Evolutionary conservation across 2,797 vertebrate species (phyloP).

Genomic region (Syngnathus acus): DNA sequence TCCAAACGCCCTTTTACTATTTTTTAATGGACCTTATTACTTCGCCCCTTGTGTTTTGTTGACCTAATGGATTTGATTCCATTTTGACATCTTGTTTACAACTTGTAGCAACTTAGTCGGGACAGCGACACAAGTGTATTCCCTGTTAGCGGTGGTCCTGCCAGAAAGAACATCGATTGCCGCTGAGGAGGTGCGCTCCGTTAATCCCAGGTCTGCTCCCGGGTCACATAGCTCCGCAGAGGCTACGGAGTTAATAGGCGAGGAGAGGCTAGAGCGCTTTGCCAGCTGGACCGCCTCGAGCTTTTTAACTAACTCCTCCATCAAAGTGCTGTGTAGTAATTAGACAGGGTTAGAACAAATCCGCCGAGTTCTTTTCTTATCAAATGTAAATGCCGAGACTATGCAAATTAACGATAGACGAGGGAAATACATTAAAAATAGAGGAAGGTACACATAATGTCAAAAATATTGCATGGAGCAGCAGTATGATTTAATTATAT

Average conservation of each 20-base stretch:
- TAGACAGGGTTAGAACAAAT: conserved; percentile 49
- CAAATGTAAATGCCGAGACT: background rate
- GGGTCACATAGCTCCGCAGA: conserved; percentile 35
- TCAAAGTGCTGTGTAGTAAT: conserved; percentile 49
- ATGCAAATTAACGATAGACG: background rate
- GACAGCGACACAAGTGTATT: conserved; percentile 14
- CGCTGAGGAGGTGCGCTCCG: background rate
- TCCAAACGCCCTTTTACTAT: too few relatives aligned
- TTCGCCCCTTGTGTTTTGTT: background rate
- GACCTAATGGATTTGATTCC: background rate
- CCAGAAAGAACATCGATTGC: conserved; percentile 38
- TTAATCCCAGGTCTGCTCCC: conserved; percentile 38
- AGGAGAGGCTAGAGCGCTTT: conserved; percentile 8
- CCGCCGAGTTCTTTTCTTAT: conserved; percentile 44
- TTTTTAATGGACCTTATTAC: too few relatives aligned
- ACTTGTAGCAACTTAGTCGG: background rate
- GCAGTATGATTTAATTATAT: conserved; percentile 11
- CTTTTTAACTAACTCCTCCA: conserved; percentile 43
- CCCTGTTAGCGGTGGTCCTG: conserved; percentile 21
- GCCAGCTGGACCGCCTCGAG: conserved; percentile 47
- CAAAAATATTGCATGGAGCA: conserved; percentile 12
- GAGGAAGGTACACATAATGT: background rate
- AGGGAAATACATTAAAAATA: background rate
- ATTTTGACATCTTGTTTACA: background rate
- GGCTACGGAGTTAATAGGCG: conserved; percentile 6